A percentile compares a stretch with the other conserved stretches of the same genome.
These are phyloP conservation scores for Drosophila borealis DNA, from an alignment of 2,888 invertebrate genomes.

Conservation along the genomic window DNA sequence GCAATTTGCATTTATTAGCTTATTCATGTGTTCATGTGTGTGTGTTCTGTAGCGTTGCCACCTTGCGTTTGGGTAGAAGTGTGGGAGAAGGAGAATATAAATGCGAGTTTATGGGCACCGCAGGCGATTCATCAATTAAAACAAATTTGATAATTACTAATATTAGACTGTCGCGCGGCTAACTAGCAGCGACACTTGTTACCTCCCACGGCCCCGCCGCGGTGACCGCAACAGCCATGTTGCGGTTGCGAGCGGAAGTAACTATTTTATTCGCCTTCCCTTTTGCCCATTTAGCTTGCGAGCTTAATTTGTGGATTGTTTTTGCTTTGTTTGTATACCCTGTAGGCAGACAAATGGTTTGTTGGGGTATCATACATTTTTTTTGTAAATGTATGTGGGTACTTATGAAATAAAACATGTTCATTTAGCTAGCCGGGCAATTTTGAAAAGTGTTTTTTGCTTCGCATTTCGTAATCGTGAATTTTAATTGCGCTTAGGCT, in stretches of 20 bases:
- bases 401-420: too few relatives aligned
- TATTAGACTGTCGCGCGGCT: slow-evolving; percentile 44
- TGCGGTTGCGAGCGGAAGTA: slow-evolving; percentile 70
- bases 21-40: not conserved
- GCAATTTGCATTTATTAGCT: slow-evolving; percentile 16
- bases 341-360: not conserved
- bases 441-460: not conserved
- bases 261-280: slow-evolving; percentile 75
- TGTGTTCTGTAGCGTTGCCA: slow-evolving; percentile 41
- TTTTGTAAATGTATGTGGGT: slow-evolving; percentile 1
- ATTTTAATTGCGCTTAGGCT: slow-evolving; percentile 79
- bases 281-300: slow-evolving; percentile 38
- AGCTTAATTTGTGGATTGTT: slow-evolving; percentile 66
- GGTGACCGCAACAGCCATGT: slow-evolving; percentile 18
- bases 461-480: slow-evolving; percentile 56
- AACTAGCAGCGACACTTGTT: slow-evolving; percentile 50
- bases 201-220: slow-evolving; percentile 49
- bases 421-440: not conserved
- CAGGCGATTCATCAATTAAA: slow-evolving; percentile 66
- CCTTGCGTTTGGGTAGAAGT: slow-evolving; percentile 21
- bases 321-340: slow-evolving; percentile 44
- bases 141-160: slow-evolving; percentile 74
- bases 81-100: not conserved
- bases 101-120: slow-evolving; percentile 34
- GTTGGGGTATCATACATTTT: not conserved